phyloP scores from a whole-genome alignment of 2,797 vertebrate genomes.

The Todus mexicanus region DNA sequence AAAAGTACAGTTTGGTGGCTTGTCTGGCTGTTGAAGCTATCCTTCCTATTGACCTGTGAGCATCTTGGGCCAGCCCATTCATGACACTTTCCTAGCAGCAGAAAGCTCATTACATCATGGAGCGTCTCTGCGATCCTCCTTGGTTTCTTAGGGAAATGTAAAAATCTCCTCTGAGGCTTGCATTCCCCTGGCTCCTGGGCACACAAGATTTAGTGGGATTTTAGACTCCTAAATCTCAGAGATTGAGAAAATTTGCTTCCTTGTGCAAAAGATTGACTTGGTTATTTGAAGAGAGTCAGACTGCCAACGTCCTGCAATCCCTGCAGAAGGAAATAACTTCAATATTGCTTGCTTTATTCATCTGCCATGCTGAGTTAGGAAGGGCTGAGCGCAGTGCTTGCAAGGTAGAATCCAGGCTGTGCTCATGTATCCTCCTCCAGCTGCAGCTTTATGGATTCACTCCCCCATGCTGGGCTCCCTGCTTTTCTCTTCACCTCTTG shows the following conservation, averaged over 20 bases:
- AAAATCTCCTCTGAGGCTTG: not conserved
- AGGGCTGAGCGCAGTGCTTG: not conserved
- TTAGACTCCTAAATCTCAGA: not conserved
- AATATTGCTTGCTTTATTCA: not conserved
- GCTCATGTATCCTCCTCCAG: not conserved
- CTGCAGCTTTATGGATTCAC: not conserved
- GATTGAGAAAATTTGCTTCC: not conserved
- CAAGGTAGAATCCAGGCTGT: not conserved
- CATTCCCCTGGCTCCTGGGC: not conserved
- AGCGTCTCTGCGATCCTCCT: not conserved
- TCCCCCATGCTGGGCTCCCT: not conserved
- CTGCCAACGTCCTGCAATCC: not conserved
- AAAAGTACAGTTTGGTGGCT: not conserved
- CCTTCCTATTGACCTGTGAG: not conserved
- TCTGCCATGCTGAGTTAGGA: not conserved
- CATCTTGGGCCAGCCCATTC: not conserved
- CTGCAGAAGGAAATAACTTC: not conserved
- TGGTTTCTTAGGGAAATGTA: not conserved
- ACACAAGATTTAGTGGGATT: not conserved
- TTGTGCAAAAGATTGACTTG: not conserved
- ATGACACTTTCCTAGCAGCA: not conserved
- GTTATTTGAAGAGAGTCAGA: not conserved
- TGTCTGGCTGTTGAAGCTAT: not conserved
- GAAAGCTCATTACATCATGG: not conserved
- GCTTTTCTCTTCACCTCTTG: not conserved